Evolutionary conservation across 2,888 invertebrate species (phyloP).

Genomic region (Sarcophaga variegata): DNA sequence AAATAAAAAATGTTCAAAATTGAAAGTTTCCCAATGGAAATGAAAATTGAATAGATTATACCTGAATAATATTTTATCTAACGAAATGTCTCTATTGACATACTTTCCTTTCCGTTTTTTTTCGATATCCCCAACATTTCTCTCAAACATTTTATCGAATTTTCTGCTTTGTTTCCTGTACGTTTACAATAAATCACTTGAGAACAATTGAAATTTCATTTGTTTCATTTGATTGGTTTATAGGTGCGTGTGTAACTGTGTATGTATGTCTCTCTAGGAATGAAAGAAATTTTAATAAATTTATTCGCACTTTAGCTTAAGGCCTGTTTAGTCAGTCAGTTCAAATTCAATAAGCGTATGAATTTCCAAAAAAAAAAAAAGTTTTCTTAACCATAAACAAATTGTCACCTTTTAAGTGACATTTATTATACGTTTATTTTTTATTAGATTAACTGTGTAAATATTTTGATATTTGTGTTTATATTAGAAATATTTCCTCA

Average conservation of each 20-base stretch:
- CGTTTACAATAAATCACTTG: constrained; percentile 13
- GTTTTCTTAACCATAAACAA: background rate
- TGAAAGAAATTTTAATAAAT: background rate
- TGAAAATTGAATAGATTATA: background rate
- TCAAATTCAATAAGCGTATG: background rate
- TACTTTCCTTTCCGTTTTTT: background rate
- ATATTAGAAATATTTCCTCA: too few relatives aligned
- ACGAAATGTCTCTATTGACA: background rate
- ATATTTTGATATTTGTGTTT: too few relatives aligned
- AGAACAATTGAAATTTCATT: constrained; percentile 33
- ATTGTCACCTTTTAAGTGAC: background rate
- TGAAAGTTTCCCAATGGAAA: constrained; percentile 3
- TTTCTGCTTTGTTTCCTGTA: background rate
- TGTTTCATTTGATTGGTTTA: background rate
- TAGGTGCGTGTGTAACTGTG: background rate
- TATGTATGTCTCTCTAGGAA: background rate
- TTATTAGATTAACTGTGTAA: too few relatives aligned
- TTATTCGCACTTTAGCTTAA: background rate
- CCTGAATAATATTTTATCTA: background rate
- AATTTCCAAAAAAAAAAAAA: background rate
- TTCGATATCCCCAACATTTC: constrained; percentile 1
- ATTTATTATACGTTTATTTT: too few relatives aligned
- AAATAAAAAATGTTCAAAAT: background rate
- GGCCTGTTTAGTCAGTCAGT: background rate
- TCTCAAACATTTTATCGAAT: background rate